These are phyloP conservation scores for Euphonia xanthogaster DNA, from an alignment of 2,797 vertebrate genomes.

Conservation along the genomic window DNA sequence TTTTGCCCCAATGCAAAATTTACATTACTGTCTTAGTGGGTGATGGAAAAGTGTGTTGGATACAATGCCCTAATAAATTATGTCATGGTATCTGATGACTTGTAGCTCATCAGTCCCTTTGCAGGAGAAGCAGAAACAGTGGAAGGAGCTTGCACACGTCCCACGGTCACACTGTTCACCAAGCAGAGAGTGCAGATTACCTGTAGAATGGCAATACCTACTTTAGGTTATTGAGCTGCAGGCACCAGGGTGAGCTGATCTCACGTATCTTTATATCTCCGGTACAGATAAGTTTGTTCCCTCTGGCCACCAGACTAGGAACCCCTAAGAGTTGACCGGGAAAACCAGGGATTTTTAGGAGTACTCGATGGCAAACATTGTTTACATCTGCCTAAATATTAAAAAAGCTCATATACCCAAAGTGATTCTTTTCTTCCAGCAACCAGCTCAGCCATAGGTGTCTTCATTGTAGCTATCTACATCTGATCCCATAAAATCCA, in stretches of 20 bases:
- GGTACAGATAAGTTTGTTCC: background rate
- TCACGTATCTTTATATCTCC: background rate
- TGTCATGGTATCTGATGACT: background rate
- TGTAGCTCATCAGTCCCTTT: background rate
- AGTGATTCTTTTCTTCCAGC: background rate
- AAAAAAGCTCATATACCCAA: background rate
- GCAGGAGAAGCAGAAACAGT: background rate
- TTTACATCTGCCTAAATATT: background rate
- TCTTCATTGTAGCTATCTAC: background rate
- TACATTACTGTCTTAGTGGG: background rate
- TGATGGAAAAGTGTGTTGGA: background rate
- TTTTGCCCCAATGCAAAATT: background rate
- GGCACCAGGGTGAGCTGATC: background rate
- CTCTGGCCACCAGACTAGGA: background rate
- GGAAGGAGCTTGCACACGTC: background rate
- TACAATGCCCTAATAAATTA: background rate
- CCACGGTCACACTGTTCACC: fast-evolving
- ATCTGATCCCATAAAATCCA: background rate
- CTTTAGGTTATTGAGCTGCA: background rate
- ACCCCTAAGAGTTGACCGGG: fast-evolving
- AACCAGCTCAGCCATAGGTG: background rate
- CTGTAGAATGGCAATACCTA: background rate
- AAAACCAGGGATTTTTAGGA: background rate
- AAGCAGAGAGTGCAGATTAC: background rate
- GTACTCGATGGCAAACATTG: background rate